These are phyloP conservation scores for Dryas iulia DNA, from an alignment of 1,140 invertebrate genomes.

Conservation along the genomic window DNA sequence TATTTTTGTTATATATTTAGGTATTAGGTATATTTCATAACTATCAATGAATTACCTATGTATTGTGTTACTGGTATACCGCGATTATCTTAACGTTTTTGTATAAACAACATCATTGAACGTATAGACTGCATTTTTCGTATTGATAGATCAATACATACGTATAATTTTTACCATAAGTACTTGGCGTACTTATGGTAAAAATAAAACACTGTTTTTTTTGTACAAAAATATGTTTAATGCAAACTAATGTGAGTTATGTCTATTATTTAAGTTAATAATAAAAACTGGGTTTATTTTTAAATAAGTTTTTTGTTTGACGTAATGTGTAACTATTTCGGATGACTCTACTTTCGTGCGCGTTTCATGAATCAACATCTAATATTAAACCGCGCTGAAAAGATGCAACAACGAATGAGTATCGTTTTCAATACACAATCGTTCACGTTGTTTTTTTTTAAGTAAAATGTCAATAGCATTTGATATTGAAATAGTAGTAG, in stretches of 20 bases:
- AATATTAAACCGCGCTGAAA: conserved; percentile 55
- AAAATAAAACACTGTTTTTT: no score
- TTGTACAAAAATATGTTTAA: no score
- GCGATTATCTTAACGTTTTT: no score
- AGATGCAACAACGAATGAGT: conserved; percentile 57
- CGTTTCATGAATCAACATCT: conserved; percentile 67
- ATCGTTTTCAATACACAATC: conserved; percentile 39
- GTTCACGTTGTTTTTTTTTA: conserved; percentile 21
- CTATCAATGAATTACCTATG: no score
- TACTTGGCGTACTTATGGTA: no score
- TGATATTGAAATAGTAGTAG: conserved; percentile 57
- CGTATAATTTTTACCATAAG: no score
- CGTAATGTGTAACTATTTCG: conserved; percentile 65
- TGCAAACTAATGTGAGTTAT: not conserved
- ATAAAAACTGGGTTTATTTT: conserved; percentile 31
- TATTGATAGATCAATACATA: no score
- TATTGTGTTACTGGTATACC: no score
- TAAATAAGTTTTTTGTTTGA: conserved; percentile 46
- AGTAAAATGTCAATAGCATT: conserved; percentile 42
- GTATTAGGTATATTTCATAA: no score
- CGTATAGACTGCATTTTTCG: no score
- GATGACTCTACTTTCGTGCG: conserved; percentile 46
- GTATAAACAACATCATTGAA: no score
- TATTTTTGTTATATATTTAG: not conserved
- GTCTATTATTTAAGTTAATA: conserved; percentile 37